Percentiles rank a stretch among this genome's conserved stretches.
Evolutionary conservation across 2,113 vertebrate genomes (phyloP).

Genomic region (Zingel zingel): DNA sequence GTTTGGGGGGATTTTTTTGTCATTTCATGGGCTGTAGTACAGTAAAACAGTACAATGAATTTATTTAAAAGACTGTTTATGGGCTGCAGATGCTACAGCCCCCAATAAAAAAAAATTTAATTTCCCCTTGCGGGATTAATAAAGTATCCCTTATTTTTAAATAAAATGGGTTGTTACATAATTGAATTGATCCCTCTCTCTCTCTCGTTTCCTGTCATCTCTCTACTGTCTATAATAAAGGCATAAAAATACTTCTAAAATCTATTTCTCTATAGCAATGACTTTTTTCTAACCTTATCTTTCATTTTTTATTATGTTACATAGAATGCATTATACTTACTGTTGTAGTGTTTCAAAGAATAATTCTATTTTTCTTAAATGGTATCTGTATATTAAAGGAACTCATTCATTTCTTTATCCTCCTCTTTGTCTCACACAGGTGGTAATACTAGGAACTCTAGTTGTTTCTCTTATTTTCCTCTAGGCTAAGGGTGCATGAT

Average conservation of each 20-base stretch:
- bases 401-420: neutral
- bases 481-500: neutral
- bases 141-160: too few relatives aligned
- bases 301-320: neutral
- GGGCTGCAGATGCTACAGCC: neutral
- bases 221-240: neutral
- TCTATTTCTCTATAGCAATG: neutral
- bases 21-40: slow-evolving; percentile 8
- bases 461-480: neutral
- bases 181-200: slow-evolving; percentile 9
- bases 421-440: neutral
- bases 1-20: slow-evolving; percentile 35
- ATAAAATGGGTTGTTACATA: neutral
- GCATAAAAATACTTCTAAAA: neutral
- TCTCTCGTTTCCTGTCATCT: neutral
- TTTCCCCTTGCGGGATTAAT: too few relatives aligned
- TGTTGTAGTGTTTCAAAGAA: neutral
- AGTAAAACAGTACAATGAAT: neutral
- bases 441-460: neutral
- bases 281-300: neutral
- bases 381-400: neutral
- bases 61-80: neutral
- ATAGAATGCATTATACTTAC: neutral
- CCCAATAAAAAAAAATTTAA: neutral
- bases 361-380: neutral